Evolutionary conservation across 2,797 vertebrate species (phyloP).

Genomic region (Yasuhikotakia modesta): DNA sequence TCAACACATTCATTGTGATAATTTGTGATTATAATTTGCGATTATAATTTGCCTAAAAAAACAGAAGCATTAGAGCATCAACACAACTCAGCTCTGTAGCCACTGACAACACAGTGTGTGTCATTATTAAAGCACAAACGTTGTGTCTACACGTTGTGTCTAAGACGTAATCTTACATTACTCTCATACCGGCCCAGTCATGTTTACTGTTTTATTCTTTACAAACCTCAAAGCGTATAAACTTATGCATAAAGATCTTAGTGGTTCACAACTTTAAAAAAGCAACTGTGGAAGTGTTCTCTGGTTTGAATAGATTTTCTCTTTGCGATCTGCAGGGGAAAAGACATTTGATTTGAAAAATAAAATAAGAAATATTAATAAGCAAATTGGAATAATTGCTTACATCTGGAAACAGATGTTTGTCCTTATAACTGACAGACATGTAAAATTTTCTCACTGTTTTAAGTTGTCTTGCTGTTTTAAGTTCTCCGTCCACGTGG

Average conservation of each 20-base stretch:
- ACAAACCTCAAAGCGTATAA: background rate
- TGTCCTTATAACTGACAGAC: background rate
- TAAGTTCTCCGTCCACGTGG: conserved; percentile 55
- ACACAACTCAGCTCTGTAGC: no score
- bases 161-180: background rate
- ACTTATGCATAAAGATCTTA: background rate
- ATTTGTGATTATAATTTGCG: no score
- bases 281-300: background rate
- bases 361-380: background rate
- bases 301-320: background rate
- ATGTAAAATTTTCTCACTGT: conserved; percentile 42
- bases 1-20: background rate
- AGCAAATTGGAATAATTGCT: no score
- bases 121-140: no score
- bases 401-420: background rate
- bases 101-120: no score
- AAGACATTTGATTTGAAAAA: background rate
- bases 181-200: background rate
- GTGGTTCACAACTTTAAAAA: background rate
- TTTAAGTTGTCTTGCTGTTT: conserved; percentile 55
- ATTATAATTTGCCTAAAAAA: background rate
- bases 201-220: background rate
- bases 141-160: no score
- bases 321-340: conserved; percentile 6
- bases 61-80: no score